Evolutionary conservation across 1,140 invertebrate genomes (phyloP).

Genomic region (Aleiodes sp.): DNA sequence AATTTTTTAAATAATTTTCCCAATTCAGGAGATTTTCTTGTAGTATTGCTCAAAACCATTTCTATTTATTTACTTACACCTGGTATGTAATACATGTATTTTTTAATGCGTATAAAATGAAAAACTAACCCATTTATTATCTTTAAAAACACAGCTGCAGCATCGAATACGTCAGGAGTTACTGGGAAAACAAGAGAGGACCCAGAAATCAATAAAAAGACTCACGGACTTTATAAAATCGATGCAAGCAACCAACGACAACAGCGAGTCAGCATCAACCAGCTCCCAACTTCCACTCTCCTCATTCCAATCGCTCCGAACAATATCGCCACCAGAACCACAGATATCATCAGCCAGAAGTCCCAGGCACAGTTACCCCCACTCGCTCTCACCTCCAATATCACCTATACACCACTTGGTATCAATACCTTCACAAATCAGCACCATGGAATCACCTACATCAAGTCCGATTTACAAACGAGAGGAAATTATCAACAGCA

Average conservation of each 20-base stretch:
- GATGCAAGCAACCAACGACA: conserved; percentile 51
- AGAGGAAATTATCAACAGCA: conserved; percentile 23
- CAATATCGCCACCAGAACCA: conserved; percentile 35
- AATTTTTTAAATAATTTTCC: too few species aligned
- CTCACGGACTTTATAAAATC: conserved; percentile 61
- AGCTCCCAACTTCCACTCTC: conserved; percentile 59
- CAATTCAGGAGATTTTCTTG: too few species aligned
- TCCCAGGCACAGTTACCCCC: conserved; percentile 1
- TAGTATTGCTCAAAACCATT: too few species aligned
- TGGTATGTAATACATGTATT: too few species aligned
- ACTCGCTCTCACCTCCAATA: conserved; percentile 17
- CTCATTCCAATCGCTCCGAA: conserved; percentile 57
- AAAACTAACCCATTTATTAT: conserved; percentile 17
- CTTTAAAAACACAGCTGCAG: conserved; percentile 55
- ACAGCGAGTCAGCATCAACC: conserved; percentile 50
- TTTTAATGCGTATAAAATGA: too few species aligned
- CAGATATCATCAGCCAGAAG: conserved; percentile 7
- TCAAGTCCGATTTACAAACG: conserved; percentile 10
- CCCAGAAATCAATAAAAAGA: conserved; percentile 61
- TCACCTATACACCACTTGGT: conserved; percentile 31
- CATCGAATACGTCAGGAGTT: conserved; percentile 58
- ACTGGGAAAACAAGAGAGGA: conserved; percentile 60
- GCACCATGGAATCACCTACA: conserved; percentile 9
- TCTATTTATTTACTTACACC: too few species aligned
- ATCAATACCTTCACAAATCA: conserved; percentile 38